Base-by-base conservation (phyloP, 2,888 invertebrate genomes). In the Esperia sulphurella region DNA sequence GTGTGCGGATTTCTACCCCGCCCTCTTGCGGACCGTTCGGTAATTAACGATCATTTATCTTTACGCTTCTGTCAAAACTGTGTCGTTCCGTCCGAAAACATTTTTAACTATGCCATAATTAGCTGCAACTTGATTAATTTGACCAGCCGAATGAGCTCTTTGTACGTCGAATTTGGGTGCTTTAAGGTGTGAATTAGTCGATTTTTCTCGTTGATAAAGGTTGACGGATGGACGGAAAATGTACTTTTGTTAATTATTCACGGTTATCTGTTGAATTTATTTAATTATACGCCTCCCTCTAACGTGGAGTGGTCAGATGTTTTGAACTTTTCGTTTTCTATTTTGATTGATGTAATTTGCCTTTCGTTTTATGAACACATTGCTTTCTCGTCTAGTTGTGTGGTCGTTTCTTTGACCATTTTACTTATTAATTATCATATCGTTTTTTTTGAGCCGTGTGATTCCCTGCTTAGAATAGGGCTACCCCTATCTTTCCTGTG, bases 181-280 rank as follows among this genome's bases (percentile, higher is more conserved):
- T 64, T 70, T 68, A 70, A 83, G 75, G 86, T 86, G 86, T 86
- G 80, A 87, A 87, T 86, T 81, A 84, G 84, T 77, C 73, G 85
- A 86, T 87, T 83, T 86, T 83, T 83, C 82, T 81, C 71, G 65
- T 61, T 82, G 87, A 88, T 87, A 87, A 82, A 83, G 81, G 80
- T 84, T 81, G 85, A 85, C 79, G 73, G 83, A 82, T 75, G 75
- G 71, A 75, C 59, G 71, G 72, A 76, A 79, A 80, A 79, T 71
- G 73, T 68, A 56, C 72, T 75, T 81, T 83, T 83, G 82, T 69
- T 82, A 81, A 86, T 87, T 85, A 86, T 81, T 66, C 83, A 85
- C 69, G 86, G 82, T 82, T 81, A 80, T 84, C 78, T 72, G 80
- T 81, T 77, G 75, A 77, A 75, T 70, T 79, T 77, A 82, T 86